Base-by-base conservation (phyloP, 2,797 vertebrate genomes). In the Poecilia picta region DNA sequence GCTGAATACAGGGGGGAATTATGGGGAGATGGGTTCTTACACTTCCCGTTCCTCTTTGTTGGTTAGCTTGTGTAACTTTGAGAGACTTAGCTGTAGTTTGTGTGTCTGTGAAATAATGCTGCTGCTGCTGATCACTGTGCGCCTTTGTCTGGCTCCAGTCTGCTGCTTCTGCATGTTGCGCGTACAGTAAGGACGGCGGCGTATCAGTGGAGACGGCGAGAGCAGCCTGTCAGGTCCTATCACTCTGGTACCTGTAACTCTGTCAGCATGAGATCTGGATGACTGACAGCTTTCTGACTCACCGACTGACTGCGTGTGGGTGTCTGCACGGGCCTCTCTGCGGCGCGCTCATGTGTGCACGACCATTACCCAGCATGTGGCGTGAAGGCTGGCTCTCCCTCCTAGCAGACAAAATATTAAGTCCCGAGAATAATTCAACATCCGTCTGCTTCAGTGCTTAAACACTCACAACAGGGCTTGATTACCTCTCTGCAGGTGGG, bases 391-490 rank as follows among this genome's bases (percentile, higher is more conserved):
- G 64, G 43, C 49, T 88, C 23, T 85, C 66, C 82, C 77, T 78
- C 87, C 74, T 82, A 72, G 68, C 79, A 76, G 87, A 91, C 87
- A 82, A 89, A 91, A 88, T 89, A 88, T 89, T 78, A 87, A 87
- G 81, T 89, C 88, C 86, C 33, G 43, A 82, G 83, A 92, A 93
- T 91, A 90, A 93, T 92, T 91, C 85, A 90, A 81, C 85, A 76
- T 81, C 76, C 16, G 77, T 87, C 87, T 86, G 78, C 83, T 84
- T 76, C 72, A 31, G 43, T 85, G 83, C 87, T 93, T 94, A 94
- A 94, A 94, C 91, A 92, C 83, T 93, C 92, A 81, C 94, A 93
- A 92, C 90, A 89, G 94, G 92, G 83, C 88, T 91, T 94, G 93
- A 94, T 94, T 94, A 93, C 76, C 85, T 91, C 92, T 72, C 92